A percentile compares a stretch with the other conserved stretches of the same genome.
These are phyloP conservation scores for Augiades crinisus DNA, from an alignment of 2,888 invertebrate species.

Conservation along the genomic window DNA sequence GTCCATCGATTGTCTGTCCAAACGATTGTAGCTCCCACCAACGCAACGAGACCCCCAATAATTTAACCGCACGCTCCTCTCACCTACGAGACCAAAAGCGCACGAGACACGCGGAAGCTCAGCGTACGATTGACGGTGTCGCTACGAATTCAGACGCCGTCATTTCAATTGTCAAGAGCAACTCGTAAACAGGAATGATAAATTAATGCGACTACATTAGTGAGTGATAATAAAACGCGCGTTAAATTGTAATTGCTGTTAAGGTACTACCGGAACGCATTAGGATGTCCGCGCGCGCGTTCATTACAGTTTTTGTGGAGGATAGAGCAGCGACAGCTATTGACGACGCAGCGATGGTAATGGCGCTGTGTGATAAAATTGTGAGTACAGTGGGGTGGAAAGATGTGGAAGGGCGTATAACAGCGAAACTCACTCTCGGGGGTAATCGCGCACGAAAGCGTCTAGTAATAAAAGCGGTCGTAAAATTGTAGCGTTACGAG, in stretches of 20 bases:
- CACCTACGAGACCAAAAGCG: constrained; percentile 36
- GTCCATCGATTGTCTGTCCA: constrained; percentile 79
- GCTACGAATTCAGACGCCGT: constrained; percentile 64
- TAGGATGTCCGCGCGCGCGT: constrained; percentile 31
- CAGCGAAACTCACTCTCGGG: constrained; percentile 81
- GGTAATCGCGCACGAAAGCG: constrained; percentile 81
- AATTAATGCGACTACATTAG: constrained; percentile 79
- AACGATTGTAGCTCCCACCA: constrained; percentile 68
- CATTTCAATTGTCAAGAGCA: constrained; percentile 76
- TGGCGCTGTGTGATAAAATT: constrained; percentile 38
- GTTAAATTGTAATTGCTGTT: constrained; percentile 76
- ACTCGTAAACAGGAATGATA: constrained; percentile 77
- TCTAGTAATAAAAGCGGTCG: constrained; percentile 78
- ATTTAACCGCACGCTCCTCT: constrained; percentile 35
- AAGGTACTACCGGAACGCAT: constrained; percentile 42
- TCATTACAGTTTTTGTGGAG: constrained; percentile 37
- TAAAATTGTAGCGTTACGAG: constrained; percentile 80
- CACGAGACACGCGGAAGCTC: constrained; percentile 44
- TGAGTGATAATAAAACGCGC: constrained; percentile 78
- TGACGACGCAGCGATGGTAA: constrained; percentile 48
- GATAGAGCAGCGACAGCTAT: background rate
- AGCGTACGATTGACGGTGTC: constrained; percentile 42
- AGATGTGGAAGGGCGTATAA: constrained; percentile 63
- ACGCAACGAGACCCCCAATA: constrained; percentile 44
- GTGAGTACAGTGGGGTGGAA: constrained; percentile 42